A percentile compares a stretch with the other conserved stretches of the same genome.
phyloP scores from a whole-genome alignment of 2,797 vertebrate species.

The Aeoliscus strigatus region DNA sequence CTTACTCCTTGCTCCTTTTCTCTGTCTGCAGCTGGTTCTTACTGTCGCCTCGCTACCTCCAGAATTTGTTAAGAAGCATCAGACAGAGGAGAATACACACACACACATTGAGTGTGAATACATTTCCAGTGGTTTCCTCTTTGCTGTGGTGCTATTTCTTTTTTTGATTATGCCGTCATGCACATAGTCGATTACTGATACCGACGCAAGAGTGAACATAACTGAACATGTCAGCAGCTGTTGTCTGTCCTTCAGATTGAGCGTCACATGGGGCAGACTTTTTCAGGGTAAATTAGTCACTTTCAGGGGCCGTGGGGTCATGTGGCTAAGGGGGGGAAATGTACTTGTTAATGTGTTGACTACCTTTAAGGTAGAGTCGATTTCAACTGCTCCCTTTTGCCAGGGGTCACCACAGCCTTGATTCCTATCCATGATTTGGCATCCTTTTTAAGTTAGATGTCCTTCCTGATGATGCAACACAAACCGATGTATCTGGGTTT shows the following conservation, averaged over 20 bases:
- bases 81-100: constrained; percentile 47
- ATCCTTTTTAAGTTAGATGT: no score
- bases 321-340: no score
- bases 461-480: no score
- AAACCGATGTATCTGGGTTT: no score
- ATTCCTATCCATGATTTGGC: no score
- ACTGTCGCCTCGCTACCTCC: constrained; percentile 25
- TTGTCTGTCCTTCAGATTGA: constrained; percentile 21
- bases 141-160: constrained; percentile 47
- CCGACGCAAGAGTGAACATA: constrained; percentile 20
- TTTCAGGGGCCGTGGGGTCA: constrained; percentile 3
- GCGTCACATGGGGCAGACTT: constrained; percentile 22
- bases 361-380: constrained; percentile 1
- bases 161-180: constrained; percentile 48
- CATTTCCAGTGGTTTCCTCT: constrained; percentile 43
- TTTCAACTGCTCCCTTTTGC: no score
- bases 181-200: constrained; percentile 45
- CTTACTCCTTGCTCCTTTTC: constrained; percentile 14
- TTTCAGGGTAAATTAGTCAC: constrained; percentile 17
- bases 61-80: constrained; percentile 31
- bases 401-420: no score
- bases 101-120: constrained; percentile 47
- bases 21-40: constrained; percentile 18
- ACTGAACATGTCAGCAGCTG: constrained; percentile 24
- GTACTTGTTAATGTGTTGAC: no score